Base-by-base conservation (phyloP, 2,888 invertebrate genomes). In the Subacronicta megacephala region DNA sequence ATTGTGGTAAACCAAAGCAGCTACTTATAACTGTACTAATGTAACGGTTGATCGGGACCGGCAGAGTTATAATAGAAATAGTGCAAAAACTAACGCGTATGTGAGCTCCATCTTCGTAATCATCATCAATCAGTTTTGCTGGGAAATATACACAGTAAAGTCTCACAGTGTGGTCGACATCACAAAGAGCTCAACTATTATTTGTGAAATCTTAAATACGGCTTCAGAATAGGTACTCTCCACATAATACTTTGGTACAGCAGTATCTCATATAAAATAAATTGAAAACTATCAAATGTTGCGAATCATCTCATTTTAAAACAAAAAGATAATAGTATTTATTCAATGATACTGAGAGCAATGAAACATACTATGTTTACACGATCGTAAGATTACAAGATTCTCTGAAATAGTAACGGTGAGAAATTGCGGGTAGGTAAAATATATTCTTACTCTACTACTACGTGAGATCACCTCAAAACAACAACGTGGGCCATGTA, bases 21-120 rank as follows among this genome's bases (percentile, higher is more conserved):
- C 50, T 35, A 60, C 40, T 66, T 53, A 64, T 73, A 76, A 77
- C 77, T 70, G 82, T 72, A 75, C 46, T 46, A 41, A 63, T 43
- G 41, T 82, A 85, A 83, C 86, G 80, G 85, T 77, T 56, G 51
- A 57, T 53, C 42, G 62, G 46, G 55, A 75, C 62, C 66, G 75
- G 62, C 67, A 66, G 55, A 71, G 62, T 69, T 13, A 70, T 78
- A 80, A 77, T 78, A 63, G 44, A 17, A 54, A 63, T 63, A 67
- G 75, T 63, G 80, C 81, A 84, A 88, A 87, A 87, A 82, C 79
- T 59, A 74, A 72, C 42, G 53, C 68, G 56, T 62, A 69, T 62
- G 54, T 69, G 40, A 56, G 55, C 49, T 54, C 58, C 55, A 61
- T 66, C 57, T 65, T 69, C 55, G 72, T 73, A 68, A 78, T 75